These are phyloP conservation scores for Eospalax fontanierii DNA, from an alignment of 2,797 vertebrate species.

Conservation along the genomic window DNA sequence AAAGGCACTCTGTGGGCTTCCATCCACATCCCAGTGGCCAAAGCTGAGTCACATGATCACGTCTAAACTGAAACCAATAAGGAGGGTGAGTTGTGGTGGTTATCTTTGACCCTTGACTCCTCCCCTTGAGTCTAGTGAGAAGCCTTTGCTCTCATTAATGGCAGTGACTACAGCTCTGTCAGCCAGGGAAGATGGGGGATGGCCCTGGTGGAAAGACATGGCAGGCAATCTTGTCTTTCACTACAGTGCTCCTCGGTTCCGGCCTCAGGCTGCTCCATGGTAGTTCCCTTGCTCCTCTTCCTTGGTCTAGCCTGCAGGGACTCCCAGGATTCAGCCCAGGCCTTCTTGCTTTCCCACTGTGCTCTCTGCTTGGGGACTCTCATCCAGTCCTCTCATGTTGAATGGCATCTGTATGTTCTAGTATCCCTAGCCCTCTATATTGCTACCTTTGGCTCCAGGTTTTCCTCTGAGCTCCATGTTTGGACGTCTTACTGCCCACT, in stretches of 20 bases:
- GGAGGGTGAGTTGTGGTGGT: not conserved
- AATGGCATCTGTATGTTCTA: not conserved
- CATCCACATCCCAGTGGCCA: not conserved
- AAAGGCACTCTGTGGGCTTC: not conserved
- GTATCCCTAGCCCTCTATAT: not conserved
- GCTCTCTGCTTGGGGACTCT: not conserved
- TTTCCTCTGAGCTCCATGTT: not conserved
- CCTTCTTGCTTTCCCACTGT: not conserved
- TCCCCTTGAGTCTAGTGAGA: not conserved
- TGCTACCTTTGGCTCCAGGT: not conserved
- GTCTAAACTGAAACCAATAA: not conserved
- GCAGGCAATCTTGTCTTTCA: fast-evolving
- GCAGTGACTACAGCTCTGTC: not conserved
- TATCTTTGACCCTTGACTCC: not conserved
- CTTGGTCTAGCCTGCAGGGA: not conserved
- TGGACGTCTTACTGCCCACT: not conserved
- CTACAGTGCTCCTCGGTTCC: not conserved
- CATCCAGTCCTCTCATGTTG: not conserved
- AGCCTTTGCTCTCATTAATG: not conserved
- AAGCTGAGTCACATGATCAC: not conserved
- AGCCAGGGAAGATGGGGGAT: too few species aligned
- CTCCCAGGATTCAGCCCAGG: not conserved
- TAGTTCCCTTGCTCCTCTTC: not conserved
- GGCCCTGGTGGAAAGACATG: not conserved
- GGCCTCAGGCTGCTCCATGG: not conserved